Evolutionary conservation across 1,140 invertebrate genomes (phyloP).

Genomic region (Leptopilina clavipes): DNA sequence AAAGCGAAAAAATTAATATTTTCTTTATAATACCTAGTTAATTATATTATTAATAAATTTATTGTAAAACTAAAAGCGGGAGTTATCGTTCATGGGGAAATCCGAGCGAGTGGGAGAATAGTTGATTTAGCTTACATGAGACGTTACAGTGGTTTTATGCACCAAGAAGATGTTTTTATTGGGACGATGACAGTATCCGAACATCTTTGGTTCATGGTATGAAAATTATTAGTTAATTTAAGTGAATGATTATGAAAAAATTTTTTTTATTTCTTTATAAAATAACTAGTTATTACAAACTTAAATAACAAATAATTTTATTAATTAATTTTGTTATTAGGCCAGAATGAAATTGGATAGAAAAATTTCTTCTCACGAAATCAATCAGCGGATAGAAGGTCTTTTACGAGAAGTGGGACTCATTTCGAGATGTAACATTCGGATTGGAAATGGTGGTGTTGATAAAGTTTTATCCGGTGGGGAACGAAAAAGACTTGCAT

Average conservation of each 20-base stretch:
- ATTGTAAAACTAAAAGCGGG: conserved; percentile 71
- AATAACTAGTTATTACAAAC: too few species aligned
- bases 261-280: too few species aligned
- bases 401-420: conserved; percentile 85
- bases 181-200: conserved; percentile 90
- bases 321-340: too few species aligned
- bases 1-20: background rate
- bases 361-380: conserved; percentile 75
- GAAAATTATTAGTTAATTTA: background rate
- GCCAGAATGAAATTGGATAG: conserved; percentile 87
- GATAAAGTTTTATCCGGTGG: conserved; percentile 93
- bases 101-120: conserved; percentile 82
- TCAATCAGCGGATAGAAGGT: conserved; percentile 81
- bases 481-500: conserved; percentile 93
- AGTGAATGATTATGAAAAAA: too few species aligned
- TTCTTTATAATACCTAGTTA: background rate
- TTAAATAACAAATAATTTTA: too few species aligned
- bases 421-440: conserved; percentile 79
- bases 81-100: conserved; percentile 84
- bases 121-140: conserved; percentile 83
- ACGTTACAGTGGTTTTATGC: conserved; percentile 91
- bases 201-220: conserved; percentile 92
- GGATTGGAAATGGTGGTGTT: conserved; percentile 84
- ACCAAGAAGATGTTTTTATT: conserved; percentile 95
- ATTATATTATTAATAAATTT: conserved; percentile 43